Percentiles rank a stretch among this genome's conserved stretches.
Evolutionary conservation across 2,113 vertebrate genomes (phyloP).

Genomic region (Aptenodytes patagonicus): DNA sequence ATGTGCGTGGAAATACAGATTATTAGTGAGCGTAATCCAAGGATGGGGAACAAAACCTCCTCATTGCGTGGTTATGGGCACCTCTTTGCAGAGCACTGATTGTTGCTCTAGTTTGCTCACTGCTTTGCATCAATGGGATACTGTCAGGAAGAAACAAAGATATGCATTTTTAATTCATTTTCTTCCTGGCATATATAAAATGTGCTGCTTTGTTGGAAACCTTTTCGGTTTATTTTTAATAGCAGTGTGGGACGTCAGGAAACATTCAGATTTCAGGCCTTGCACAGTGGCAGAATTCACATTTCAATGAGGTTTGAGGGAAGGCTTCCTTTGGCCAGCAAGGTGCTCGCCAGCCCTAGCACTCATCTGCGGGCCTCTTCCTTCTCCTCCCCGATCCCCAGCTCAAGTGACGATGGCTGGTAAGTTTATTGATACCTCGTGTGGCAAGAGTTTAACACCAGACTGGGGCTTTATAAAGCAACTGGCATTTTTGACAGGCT

Average conservation of each 20-base stretch:
- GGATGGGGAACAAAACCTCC: neutral
- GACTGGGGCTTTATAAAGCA: neutral
- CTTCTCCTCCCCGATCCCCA: neutral
- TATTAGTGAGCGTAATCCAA: neutral
- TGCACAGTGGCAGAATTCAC: slow-evolving; percentile 19
- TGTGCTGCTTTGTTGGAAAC: slow-evolving; percentile 39
- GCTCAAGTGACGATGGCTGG: neutral
- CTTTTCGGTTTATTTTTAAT: slow-evolving; percentile 39
- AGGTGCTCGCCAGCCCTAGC: neutral
- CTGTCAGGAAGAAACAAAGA: slow-evolving; percentile 52
- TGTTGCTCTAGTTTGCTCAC: neutral
- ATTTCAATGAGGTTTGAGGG: neutral
- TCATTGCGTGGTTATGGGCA: neutral
- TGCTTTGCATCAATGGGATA: slow-evolving; percentile 23
- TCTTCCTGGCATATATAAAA: slow-evolving; percentile 33
- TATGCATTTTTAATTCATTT: slow-evolving; percentile 56
- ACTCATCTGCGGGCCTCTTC: neutral
- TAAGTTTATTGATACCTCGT: neutral
- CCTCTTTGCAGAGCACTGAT: neutral
- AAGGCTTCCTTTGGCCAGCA: neutral
- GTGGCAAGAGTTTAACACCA: neutral
- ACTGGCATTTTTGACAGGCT: neutral
- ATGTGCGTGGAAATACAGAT: neutral
- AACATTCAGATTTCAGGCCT: slow-evolving; percentile 27
- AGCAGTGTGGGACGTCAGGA: neutral